A percentile compares a stretch with the other conserved stretches of the same genome.
Conservation (phyloP, 92 coral and sea anemone genomes). For the Phenganax subtilis region DNA sequence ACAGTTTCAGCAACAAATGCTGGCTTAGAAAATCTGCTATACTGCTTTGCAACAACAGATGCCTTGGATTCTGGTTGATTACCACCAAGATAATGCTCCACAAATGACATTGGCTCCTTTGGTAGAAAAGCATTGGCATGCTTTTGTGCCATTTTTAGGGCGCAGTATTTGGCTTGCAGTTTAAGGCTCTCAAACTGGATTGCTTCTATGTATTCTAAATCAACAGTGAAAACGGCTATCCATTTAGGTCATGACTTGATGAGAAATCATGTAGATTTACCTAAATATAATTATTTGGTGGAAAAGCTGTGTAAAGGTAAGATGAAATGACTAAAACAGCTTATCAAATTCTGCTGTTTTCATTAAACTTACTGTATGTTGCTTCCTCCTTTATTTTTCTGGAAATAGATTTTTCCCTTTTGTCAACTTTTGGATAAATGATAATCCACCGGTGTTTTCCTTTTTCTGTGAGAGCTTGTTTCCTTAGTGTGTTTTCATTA, state of each 20-base stretch:
- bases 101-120: not conserved
- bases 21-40: constrained; percentile 1
- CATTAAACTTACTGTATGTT: constrained; percentile 21
- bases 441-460: constrained; percentile 27
- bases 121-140: not conserved
- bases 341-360: not conserved
- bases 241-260: too few relatives aligned
- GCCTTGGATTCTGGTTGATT: constrained; percentile 1
- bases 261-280: too few relatives aligned
- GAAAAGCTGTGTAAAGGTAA: too few relatives aligned
- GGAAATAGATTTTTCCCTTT: constrained; percentile 26
- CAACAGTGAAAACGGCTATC: too few relatives aligned
- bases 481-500: constrained; percentile 2
- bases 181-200: not conserved
- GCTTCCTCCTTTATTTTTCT: constrained; percentile 25
- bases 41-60: not conserved
- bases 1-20: not conserved
- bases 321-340: too few relatives aligned
- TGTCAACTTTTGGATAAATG: constrained; percentile 10
- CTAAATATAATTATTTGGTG: too few relatives aligned
- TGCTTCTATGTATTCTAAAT: not conserved
- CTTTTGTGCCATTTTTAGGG: not conserved
- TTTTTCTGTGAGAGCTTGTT: not conserved
- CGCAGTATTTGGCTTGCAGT: not conserved
- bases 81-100: constrained; percentile 2